A percentile compares a stretch with the other conserved stretches of the same genome.
phyloP scores from a whole-genome alignment of 1,140 invertebrate species.

The Drosophila watanabei region DNA sequence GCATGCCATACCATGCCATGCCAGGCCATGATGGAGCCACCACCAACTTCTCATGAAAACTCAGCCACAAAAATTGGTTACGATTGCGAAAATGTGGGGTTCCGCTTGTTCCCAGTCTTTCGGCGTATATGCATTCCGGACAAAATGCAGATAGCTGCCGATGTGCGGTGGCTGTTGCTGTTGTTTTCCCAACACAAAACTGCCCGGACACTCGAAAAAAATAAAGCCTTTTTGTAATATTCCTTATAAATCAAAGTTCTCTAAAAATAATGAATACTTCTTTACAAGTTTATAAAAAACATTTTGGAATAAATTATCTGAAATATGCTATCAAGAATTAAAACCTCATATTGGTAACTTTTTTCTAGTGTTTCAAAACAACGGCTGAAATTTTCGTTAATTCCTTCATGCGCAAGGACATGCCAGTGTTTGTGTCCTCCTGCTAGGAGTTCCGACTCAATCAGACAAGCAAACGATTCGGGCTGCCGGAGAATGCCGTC shows the following conservation, averaged over 20 bases:
- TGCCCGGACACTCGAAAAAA: constrained; percentile 5
- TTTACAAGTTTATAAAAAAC: background rate
- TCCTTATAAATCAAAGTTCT: background rate
- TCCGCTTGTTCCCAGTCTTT: constrained; percentile 15
- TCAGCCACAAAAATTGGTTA: constrained; percentile 76
- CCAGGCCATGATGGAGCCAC: constrained; percentile 23
- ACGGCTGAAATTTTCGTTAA: constrained; percentile 62
- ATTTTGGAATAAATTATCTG: background rate
- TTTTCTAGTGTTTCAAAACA: background rate
- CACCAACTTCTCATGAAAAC: constrained; percentile 45
- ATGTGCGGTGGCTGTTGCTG: constrained; percentile 1
- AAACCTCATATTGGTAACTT: background rate
- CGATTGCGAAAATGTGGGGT: constrained; percentile 51
- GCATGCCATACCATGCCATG: constrained; percentile 75
- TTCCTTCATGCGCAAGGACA: constrained; percentile 64
- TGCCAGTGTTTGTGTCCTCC: constrained; percentile 32
- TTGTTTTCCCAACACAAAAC: constrained; percentile 23
- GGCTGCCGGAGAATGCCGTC: constrained; percentile 4
- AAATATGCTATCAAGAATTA: background rate
- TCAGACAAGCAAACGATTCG: constrained; percentile 44
- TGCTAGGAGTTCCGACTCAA: constrained; percentile 52
- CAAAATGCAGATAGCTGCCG: constrained; percentile 30
- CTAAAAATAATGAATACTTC: background rate
- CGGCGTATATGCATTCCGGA: constrained; percentile 17
- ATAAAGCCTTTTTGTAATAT: too few species aligned